Evolutionary conservation across 2,888 invertebrate species (phyloP).

Genomic region (Nowickia ferox): DNA sequence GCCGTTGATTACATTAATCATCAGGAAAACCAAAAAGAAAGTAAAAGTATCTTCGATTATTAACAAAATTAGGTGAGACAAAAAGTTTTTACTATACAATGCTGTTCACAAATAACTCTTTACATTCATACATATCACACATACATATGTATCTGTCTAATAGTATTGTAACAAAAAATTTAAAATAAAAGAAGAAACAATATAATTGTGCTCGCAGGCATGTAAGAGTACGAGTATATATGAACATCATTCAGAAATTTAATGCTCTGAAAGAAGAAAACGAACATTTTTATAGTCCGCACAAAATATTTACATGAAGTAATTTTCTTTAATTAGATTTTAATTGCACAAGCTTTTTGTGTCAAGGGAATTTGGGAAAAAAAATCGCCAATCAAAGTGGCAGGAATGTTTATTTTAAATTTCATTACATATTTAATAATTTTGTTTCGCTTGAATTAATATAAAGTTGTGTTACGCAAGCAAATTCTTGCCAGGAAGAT

Average conservation of each 20-base stretch:
- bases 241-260: slow-evolving; percentile 30
- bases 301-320: not conserved
- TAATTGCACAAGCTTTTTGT: slow-evolving; percentile 1
- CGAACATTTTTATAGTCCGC: slow-evolving; percentile 4
- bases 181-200: slow-evolving; percentile 11
- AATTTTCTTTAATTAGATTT: slow-evolving; percentile 24
- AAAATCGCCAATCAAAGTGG: not conserved
- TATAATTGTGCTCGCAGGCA: not conserved
- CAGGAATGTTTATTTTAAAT: not conserved
- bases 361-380: not conserved
- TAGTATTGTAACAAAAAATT: not conserved
- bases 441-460: too few species aligned
- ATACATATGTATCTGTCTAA: not conserved
- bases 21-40: slow-evolving; percentile 38
- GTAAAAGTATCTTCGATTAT: slow-evolving; percentile 52
- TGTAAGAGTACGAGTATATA: too few species aligned
- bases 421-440: not conserved
- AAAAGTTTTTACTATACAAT: not conserved
- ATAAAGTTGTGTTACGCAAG: too few species aligned
- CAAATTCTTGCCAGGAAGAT: too few species aligned
- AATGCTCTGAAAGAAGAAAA: slow-evolving; percentile 19
- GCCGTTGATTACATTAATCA: slow-evolving; percentile 31
- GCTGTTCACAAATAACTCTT: slow-evolving; percentile 26
- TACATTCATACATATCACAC: too few species aligned
- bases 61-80: not conserved